These are phyloP conservation scores for Macropodus opercularis DNA, from an alignment of 2,797 vertebrate genomes.

Conservation along the genomic window DNA sequence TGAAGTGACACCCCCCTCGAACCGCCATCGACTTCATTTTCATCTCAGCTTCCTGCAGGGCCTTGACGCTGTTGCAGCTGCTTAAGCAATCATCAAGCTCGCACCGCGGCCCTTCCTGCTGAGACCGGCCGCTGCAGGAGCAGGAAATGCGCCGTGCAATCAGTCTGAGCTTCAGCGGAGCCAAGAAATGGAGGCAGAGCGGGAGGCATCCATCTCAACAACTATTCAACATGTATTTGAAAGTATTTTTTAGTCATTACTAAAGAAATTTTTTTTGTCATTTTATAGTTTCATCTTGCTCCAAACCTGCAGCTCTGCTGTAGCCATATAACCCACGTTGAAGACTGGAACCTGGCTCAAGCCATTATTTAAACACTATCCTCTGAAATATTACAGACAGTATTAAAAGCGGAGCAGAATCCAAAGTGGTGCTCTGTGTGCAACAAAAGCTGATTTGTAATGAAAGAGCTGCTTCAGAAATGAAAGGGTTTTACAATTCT, in stretches of 20 bases:
- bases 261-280: too few species aligned
- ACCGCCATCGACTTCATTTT: background rate
- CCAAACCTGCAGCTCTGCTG: too few species aligned
- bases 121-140: background rate
- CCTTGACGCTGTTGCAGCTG: background rate
- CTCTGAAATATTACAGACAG: background rate
- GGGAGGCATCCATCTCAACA: background rate
- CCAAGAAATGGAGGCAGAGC: background rate
- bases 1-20: background rate
- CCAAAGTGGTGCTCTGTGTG: background rate
- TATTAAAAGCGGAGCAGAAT: background rate
- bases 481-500: background rate
- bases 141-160: background rate
- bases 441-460: background rate
- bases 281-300: too few species aligned
- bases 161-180: background rate
- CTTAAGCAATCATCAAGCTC: background rate
- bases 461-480: conserved; percentile 41
- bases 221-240: too few species aligned
- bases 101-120: background rate
- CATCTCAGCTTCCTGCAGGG: background rate
- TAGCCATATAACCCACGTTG: too few species aligned
- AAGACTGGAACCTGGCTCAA: too few species aligned
- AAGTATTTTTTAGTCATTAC: too few species aligned
- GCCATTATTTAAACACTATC: background rate